phyloP scores from a whole-genome alignment of 2,797 vertebrate genomes.

The Rhyacichthys aspro region DNA sequence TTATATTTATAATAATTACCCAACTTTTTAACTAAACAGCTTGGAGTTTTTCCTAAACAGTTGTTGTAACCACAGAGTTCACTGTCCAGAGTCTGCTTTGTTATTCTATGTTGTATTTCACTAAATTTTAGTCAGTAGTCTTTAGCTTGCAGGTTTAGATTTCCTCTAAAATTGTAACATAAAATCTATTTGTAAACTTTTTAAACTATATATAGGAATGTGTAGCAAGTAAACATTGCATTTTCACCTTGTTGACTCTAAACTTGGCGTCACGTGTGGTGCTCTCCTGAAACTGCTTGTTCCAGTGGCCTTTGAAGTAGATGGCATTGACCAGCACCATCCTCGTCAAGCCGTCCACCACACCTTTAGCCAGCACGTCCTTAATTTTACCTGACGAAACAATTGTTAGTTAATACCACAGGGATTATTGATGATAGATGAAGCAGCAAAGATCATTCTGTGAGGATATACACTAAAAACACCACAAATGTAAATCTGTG shows the following conservation, averaged over 20 bases:
- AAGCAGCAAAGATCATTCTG: too few species aligned
- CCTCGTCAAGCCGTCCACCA: conserved; percentile 54
- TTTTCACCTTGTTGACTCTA: conserved; percentile 72
- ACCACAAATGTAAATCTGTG: not conserved
- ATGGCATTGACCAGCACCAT: conserved; percentile 82
- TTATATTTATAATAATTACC: not conserved
- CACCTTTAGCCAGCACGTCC: conserved; percentile 64
- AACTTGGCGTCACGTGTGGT: conserved; percentile 59
- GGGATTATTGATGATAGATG: too few species aligned
- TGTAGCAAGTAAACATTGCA: not conserved
- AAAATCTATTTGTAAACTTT: too few species aligned
- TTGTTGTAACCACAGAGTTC: not conserved
- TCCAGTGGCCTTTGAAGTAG: conserved; percentile 82
- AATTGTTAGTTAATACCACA: too few species aligned
- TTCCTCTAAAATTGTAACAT: too few species aligned
- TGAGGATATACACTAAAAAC: too few species aligned
- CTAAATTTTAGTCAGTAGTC: too few species aligned
- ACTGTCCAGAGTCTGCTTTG: too few species aligned
- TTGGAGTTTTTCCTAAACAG: not conserved
- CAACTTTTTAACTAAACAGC: not conserved
- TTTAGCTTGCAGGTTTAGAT: too few species aligned
- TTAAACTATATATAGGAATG: not conserved
- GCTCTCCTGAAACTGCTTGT: conserved; percentile 56
- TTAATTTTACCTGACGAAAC: conserved; percentile 73
- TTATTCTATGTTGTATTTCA: too few species aligned